Evolutionary conservation across 2,888 invertebrate genomes (phyloP), one percentile per base, ranked within the genome.

Genomic region (Orthonychiurus folsomi): DNA sequence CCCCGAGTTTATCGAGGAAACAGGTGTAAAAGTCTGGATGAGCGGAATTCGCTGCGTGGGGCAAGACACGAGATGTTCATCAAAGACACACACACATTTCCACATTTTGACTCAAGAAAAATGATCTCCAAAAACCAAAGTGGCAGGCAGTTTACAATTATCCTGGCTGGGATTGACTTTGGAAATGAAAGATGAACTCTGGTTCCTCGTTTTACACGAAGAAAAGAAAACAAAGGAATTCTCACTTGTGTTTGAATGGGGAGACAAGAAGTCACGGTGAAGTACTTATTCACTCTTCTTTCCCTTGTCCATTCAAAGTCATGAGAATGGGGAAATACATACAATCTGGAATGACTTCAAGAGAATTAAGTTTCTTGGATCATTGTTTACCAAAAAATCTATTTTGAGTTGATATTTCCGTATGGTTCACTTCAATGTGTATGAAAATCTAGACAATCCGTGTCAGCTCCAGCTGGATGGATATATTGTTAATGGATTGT

Each of bases 61-160:
- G 63, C 56, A 63, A 52, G 27, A 61, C 63, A 61, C 60, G 54
- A 63, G 54, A 61, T 37, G 58, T 37, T 61, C 61, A 54, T 63
- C 56, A 61, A 48, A 28, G 48, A 50, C 37, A 37, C 15, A 9
- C 37, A 15, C n/a, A n/a, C n/a, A 37, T 37, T 15, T 37, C 37
- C 37, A 37, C 37, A 37, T 37, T 15, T 37, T 37, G 37, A 37
- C 37, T 37, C 15, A 37, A 37, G 37, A 37, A 37, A 37, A 37
- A 37, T 37, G 37, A 37, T 37, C 37, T 37, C 15, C 15, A 37
- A n/a, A 37, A 37, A 37, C 37, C 15, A 37, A 37, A 37, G 37
- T 37, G 37, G 9, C 37, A 9, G 37, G n/a, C n/a, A n/a, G n/a
- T n/a, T n/a, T n/a, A n/a, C n/a, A n/a, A n/a, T n/a, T n/a, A n/a